A percentile compares a stretch with the other conserved stretches of the same genome.
phyloP scores from a whole-genome alignment of 2,113 vertebrate genomes.

The Todiramphus chloris region DNA sequence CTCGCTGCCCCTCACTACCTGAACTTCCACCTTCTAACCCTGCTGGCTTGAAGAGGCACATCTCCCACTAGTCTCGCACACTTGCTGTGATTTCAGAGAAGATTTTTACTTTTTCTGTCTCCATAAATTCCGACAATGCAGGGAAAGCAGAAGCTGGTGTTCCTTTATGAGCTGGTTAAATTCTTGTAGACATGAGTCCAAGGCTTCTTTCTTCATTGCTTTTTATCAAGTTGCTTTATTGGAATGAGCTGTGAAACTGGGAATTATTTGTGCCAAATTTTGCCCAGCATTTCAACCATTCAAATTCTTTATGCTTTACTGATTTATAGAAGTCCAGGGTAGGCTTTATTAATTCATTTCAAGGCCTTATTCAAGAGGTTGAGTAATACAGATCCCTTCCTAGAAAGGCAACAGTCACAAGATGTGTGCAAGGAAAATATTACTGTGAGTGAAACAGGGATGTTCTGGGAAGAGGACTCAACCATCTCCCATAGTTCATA shows the following conservation, averaged over 20 bases:
- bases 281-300: not conserved
- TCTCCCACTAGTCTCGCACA: no score
- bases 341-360: not conserved
- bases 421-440: accelerated
- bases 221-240: not conserved
- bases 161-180: not conserved
- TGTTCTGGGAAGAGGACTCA: not conserved
- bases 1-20: not conserved
- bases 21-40: not conserved
- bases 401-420: not conserved
- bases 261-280: not conserved
- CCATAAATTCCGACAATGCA: not conserved
- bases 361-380: not conserved
- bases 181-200: not conserved
- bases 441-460: not conserved
- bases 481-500: not conserved
- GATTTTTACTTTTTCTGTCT: not conserved
- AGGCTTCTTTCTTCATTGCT: not conserved
- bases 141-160: not conserved
- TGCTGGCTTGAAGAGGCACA: not conserved
- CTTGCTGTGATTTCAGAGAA: not conserved
- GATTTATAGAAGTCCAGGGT: not conserved
- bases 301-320: not conserved
- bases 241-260: not conserved
- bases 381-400: not conserved